A percentile compares a stretch with the other conserved stretches of the same genome.
Evolutionary conservation across 2,888 invertebrate genomes (phyloP).

Genomic region (Psylliodes chrysocephalus): DNA sequence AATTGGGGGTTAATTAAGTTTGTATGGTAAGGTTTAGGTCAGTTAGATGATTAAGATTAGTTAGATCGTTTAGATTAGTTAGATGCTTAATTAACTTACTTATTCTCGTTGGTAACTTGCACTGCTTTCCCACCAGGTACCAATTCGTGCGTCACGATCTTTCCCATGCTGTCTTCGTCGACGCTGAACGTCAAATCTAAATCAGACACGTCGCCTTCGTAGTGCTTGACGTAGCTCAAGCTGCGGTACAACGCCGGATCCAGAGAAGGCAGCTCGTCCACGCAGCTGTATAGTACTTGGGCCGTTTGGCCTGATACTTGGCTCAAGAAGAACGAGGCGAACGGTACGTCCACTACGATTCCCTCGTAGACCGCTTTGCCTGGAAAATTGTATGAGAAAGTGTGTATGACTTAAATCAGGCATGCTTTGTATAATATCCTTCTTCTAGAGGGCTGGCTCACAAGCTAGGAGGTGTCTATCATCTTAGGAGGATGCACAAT

Average conservation of each 20-base stretch:
- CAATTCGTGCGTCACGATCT: conserved; percentile 93
- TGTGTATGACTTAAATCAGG: too few relatives aligned
- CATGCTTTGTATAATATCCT: too few relatives aligned
- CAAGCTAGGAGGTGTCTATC: too few relatives aligned
- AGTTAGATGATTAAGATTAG: too few relatives aligned
- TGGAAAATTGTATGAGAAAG: too few relatives aligned
- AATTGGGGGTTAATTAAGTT: too few relatives aligned
- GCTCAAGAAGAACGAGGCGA: conserved; percentile 97
- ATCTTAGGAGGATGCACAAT: too few relatives aligned
- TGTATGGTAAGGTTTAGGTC: too few relatives aligned
- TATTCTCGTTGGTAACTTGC: conserved; percentile 96
- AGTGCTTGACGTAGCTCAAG: conserved; percentile 95
- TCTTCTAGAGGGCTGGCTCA: too few relatives aligned
- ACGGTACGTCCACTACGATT: conserved; percentile 98
- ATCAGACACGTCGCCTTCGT: conserved; percentile 90
- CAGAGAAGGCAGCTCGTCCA: conserved; percentile 96
- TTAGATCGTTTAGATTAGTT: too few relatives aligned
- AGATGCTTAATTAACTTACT: conserved; percentile 71
- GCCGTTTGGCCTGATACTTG: conserved; percentile 94
- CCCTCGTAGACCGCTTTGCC: conserved; percentile 91
- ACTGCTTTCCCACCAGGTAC: conserved; percentile 94
- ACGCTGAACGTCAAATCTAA: conserved; percentile 96
- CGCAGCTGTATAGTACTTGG: conserved; percentile 93
- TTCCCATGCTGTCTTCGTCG: conserved; percentile 94
- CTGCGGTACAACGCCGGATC: conserved; percentile 96